Conservation (phyloP, 2,888 invertebrate species). For the Euproctis similis region DNA sequence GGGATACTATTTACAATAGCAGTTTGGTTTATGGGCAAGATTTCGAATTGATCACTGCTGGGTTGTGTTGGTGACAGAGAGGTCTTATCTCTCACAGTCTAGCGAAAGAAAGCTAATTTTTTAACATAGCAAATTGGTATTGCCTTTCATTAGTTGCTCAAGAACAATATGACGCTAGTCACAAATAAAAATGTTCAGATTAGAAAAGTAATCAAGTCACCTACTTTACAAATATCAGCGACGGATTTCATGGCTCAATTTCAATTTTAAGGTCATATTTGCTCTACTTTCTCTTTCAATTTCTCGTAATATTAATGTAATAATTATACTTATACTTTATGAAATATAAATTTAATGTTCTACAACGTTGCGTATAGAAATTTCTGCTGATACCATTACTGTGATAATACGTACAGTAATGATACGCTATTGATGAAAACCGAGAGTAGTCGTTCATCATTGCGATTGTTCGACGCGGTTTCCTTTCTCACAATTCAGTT, state of each 20-base stretch:
- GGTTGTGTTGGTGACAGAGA: too few species aligned
- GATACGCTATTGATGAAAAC: constrained; percentile 36
- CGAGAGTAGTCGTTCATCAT: constrained; percentile 38
- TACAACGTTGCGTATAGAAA: constrained; percentile 19
- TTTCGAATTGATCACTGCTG: too few species aligned
- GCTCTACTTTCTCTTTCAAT: constrained; percentile 9
- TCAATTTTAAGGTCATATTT: constrained; percentile 3
- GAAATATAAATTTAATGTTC: constrained; percentile 8
- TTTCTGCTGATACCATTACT: constrained; percentile 28
- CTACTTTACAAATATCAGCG: not conserved
- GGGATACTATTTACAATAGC: too few species aligned
- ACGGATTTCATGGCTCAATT: constrained; percentile 4
- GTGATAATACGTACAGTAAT: constrained; percentile 36
- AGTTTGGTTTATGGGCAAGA: too few species aligned
- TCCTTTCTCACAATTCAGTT: constrained; percentile 44
- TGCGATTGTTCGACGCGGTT: constrained; percentile 45
- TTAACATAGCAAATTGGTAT: constrained; percentile 35
- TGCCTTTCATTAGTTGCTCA: constrained; percentile 35
- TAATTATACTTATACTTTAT: too few species aligned
- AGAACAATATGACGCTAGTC: constrained; percentile 14
- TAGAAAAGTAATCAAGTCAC: constrained; percentile 2
- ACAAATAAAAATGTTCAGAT: constrained; percentile 2
- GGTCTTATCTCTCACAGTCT: too few species aligned
- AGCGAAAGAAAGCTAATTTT: constrained; percentile 26
- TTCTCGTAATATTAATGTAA: constrained; percentile 9